A percentile compares a stretch with the other conserved stretches of the same genome.
phyloP scores from a whole-genome alignment of 2,113 vertebrate genomes.

The Engraulis encrasicolus region DNA sequence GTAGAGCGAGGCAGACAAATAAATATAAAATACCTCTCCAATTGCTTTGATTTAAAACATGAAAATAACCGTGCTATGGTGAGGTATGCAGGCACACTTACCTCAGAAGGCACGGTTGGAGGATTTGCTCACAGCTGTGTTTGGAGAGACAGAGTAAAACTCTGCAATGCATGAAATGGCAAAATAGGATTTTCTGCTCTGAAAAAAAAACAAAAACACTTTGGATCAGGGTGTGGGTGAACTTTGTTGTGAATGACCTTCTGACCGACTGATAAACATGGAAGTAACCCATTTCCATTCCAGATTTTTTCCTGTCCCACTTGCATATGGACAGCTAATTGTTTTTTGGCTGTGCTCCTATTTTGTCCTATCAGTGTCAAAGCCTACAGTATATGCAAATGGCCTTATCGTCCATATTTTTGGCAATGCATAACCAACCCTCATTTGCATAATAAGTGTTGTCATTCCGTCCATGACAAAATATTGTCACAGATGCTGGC shows the following conservation, averaged over 20 bases:
- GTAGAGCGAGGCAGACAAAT: too few relatives aligned
- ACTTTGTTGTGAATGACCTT: not conserved
- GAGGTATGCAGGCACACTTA: too few relatives aligned
- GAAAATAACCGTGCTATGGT: not conserved
- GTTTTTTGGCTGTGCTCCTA: not conserved
- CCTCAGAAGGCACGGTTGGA: too few relatives aligned
- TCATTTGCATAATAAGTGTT: not conserved
- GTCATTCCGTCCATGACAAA: not conserved
- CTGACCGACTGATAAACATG: not conserved
- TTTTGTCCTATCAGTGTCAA: not conserved
- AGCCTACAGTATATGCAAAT: not conserved
- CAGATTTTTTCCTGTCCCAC: not conserved
- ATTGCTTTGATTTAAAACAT: not conserved
- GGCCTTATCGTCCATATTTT: not conserved
- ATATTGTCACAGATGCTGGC: not conserved
- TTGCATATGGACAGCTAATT: not conserved
- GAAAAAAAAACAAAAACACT: not conserved
- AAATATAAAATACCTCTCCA: not conserved
- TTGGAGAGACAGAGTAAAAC: too few relatives aligned
- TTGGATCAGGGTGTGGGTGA: not conserved
- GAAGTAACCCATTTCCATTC: not conserved
- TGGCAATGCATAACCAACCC: not conserved
- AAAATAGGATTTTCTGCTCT: not conserved
- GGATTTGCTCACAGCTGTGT: too few relatives aligned
- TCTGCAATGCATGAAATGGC: not conserved